Percentiles rank a stretch among this genome's conserved stretches.
Evolutionary conservation across 2,797 vertebrate species (phyloP).

Genomic region (Microctenopoma steveboyesi): DNA sequence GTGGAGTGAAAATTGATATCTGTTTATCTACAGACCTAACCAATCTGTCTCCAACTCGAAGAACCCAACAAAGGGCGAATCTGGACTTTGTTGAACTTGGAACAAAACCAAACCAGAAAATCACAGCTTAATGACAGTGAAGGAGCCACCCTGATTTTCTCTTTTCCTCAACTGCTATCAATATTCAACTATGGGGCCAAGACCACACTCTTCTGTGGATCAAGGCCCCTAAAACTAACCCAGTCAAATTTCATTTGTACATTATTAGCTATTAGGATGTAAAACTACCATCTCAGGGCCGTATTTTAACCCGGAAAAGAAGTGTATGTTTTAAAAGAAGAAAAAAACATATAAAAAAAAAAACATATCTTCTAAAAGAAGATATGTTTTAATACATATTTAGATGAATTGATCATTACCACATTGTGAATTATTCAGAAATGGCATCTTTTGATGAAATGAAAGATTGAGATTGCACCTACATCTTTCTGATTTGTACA

Average conservation of each 20-base stretch:
- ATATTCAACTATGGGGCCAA: conserved; percentile 65
- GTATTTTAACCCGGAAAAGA: too few species aligned
- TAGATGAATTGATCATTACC: conserved; percentile 23
- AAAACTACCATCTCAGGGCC: conserved; percentile 14
- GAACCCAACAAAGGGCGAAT: conserved; percentile 58
- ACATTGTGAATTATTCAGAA: conserved; percentile 16
- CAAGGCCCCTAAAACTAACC: conserved; percentile 50
- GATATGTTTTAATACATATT: conserved; percentile 21
- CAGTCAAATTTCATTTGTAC: conserved; percentile 49
- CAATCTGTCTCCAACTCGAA: conserved; percentile 45
- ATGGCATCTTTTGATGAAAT: not conserved
- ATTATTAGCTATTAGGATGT: conserved; percentile 33
- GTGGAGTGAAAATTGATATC: not conserved
- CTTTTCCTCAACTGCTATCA: conserved; percentile 70
- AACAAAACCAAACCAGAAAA: conserved; percentile 73
- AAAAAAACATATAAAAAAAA: too few species aligned
- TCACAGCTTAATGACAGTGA: conserved; percentile 69
- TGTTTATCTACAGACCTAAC: conserved; percentile 1
- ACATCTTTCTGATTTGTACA: not conserved
- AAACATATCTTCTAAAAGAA: too few species aligned
- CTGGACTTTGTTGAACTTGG: conserved; percentile 70
- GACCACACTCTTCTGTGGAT: conserved; percentile 40
- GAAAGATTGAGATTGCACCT: not conserved
- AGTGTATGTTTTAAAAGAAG: too few species aligned
- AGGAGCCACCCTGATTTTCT: conserved; percentile 61